Conservation (phyloP, 2,113 vertebrate species). For the rabbit (Oryctolagus cuniculus) region DNA sequence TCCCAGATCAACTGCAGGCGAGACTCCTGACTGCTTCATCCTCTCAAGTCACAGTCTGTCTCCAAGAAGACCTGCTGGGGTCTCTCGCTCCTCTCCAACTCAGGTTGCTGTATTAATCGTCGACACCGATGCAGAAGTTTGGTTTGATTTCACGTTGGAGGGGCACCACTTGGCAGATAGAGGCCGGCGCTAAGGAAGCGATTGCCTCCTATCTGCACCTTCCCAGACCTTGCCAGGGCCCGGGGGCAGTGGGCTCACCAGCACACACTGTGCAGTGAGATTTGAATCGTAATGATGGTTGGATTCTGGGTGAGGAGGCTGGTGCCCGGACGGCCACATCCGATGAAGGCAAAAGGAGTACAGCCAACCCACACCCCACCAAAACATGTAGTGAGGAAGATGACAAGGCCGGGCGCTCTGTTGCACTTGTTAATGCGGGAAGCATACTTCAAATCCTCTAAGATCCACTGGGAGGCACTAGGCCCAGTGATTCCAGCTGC, state of each 20-base stretch:
- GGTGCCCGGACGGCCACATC: not conserved
- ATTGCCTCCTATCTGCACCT: not conserved
- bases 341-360: no score
- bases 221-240: not conserved
- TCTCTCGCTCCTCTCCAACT: not conserved
- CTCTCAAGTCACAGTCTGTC: not conserved
- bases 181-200: not conserved
- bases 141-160: not conserved
- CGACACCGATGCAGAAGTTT: not conserved
- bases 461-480: not conserved
- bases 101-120: no score
- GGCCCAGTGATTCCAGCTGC: no score
- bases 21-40: not conserved
- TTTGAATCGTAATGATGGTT: not conserved
- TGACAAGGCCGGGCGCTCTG: no score
- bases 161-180: no score
- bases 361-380: no score
- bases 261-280: not conserved
- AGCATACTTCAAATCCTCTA: not conserved
- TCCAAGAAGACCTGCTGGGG: not conserved
- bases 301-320: not conserved
- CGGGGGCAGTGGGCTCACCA: not conserved
- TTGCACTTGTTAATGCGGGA: not conserved
- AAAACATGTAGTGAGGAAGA: no score
- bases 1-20: not conserved